Conservation (phyloP, 1,140 invertebrate genomes). For the Brachionus manjavacas region DNA sequence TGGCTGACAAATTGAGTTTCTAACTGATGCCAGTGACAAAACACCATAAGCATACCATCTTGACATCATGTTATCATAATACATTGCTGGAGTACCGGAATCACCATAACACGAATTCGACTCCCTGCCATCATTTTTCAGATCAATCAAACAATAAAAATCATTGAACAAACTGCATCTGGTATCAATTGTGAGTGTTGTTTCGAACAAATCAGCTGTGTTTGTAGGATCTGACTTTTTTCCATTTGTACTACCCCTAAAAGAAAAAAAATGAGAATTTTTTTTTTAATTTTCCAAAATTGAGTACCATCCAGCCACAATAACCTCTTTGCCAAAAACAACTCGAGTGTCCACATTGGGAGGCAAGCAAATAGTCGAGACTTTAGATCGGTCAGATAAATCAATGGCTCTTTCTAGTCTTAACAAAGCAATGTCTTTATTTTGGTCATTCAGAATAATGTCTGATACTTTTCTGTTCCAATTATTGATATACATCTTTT, state of each 20-base stretch:
- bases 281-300: neutral
- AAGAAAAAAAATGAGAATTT: neutral
- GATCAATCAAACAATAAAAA: neutral
- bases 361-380: neutral
- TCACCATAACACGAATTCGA: conserved; percentile 30
- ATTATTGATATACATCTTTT: neutral
- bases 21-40: neutral
- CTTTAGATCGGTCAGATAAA: neutral
- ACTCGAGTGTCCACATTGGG: neutral
- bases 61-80: neutral
- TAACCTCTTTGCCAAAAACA: conserved; percentile 11
- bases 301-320: conserved; percentile 16
- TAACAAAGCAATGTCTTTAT: neutral
- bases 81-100: conserved; percentile 3
- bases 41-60: conserved; percentile 24
- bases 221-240: neutral
- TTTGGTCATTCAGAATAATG: neutral
- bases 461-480: neutral
- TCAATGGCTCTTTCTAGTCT: neutral
- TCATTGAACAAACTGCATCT: neutral
- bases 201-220: neutral
- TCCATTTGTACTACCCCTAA: conserved; percentile 1
- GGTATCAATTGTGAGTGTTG: neutral
- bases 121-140: neutral
- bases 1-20: neutral